Base-by-base conservation (phyloP, 2,797 vertebrate species). In the Capromys pilorides region DNA sequence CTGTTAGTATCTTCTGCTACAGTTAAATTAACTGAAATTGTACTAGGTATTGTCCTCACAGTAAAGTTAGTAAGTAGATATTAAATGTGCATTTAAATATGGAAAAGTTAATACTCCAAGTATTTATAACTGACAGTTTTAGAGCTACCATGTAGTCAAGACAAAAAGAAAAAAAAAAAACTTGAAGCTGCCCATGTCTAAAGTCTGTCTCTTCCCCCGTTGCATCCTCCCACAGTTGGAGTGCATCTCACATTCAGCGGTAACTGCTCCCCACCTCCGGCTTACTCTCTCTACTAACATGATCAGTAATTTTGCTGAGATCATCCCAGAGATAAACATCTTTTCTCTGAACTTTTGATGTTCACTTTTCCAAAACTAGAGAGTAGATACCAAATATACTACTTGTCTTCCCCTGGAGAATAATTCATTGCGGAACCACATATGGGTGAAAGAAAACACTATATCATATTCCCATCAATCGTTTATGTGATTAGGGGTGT, bases 1-100 rank as follows among this genome's bases (percentile, higher is more conserved):
- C 64, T 86, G 33, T 22, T 54, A 13, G 36, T 91, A 67, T 2
- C 21, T 84, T 6, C 33, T 57, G 80, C 14, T 0, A 54, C 2
- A 93, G 14, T 39, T 8, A 39, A 95, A 82, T 73, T 82, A 79
- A 89, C 69, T 87, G 33, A 82, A 92, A 91, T 91, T 69, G 61
- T 94, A 75, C 13, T 71, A 41, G 81, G 6, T 36, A 28, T 91
- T 62, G 85, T 67, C 6, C 4, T 7, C 10, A 77, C 28, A 67
- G 79, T 59, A 84, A 93, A 41, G 1, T n/a, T 71, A 92, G 51
- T 57, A 86, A 89, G 5, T 2, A 69, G 22, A 59, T 84, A 69
- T 22, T 81, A 33, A 39, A 31, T 71, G 24, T 54, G n/a, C 21
- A 33, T 45, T 89, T 80, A 51, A 91, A 90, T 82, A 94, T 75